These are phyloP conservation scores for Periophthalmodon schlosseri DNA, from an alignment of 2,113 vertebrate genomes.

Conservation along the genomic window DNA sequence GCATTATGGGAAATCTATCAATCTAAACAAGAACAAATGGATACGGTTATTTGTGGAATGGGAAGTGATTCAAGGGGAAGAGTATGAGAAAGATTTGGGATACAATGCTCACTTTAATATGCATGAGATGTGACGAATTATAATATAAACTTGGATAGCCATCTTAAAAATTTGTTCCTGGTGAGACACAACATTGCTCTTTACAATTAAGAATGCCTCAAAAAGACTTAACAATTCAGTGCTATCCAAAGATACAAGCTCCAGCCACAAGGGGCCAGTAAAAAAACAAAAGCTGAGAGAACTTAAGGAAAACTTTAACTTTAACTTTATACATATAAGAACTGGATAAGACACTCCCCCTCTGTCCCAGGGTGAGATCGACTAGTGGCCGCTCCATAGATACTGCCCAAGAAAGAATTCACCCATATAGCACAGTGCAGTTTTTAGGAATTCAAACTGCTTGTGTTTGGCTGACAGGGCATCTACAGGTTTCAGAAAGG, in stretches of 20 bases:
- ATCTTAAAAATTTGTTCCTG: background rate
- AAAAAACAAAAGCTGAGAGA: background rate
- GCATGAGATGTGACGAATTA: background rate
- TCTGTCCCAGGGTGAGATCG: no score
- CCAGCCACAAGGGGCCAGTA: background rate
- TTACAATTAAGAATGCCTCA: background rate
- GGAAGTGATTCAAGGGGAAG: background rate
- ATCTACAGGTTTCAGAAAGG: no score
- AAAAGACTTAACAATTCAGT: no score
- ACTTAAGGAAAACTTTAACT: background rate
- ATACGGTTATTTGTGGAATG: background rate
- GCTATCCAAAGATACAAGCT: background rate
- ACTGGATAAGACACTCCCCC: no score
- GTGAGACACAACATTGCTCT: background rate
- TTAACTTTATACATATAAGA: no score
- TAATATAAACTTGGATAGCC: background rate
- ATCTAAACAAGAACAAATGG: background rate
- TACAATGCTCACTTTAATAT: background rate
- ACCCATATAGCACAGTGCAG: no score
- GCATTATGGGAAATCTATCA: slow-evolving; percentile 43
- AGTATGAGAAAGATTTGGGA: background rate
- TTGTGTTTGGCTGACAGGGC: no score
- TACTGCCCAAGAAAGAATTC: no score
- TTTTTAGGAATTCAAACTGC: no score
- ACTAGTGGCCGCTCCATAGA: no score